Conservation (phyloP, 2,797 vertebrate species). For the Carduelis carduelis region DNA sequence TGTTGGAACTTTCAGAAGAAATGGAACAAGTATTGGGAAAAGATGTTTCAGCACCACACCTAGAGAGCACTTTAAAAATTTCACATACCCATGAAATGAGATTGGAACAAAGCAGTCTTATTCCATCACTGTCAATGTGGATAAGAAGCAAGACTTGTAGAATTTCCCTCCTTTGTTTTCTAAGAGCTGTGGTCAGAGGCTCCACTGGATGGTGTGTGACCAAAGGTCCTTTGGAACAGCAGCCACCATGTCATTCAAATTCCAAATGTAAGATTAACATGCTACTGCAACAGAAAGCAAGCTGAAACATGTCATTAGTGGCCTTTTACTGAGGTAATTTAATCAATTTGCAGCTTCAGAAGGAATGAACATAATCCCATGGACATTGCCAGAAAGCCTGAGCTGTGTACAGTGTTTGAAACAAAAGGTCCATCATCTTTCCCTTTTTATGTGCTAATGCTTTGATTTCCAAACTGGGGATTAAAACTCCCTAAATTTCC, state of each 20-base stretch:
- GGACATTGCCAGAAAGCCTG: neutral
- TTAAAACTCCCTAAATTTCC: neutral
- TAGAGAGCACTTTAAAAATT: neutral
- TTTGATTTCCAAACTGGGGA: neutral
- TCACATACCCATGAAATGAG: neutral
- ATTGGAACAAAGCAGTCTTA: neutral
- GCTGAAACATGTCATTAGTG: constrained; percentile 41
- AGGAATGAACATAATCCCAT: constrained; percentile 20
- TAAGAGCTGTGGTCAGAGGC: neutral
- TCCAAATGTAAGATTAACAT: neutral
- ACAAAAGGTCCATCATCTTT: constrained; percentile 1
- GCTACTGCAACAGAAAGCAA: neutral
- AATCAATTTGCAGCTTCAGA: constrained; percentile 55
- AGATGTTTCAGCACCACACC: neutral
- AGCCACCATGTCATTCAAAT: neutral
- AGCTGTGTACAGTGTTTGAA: neutral
- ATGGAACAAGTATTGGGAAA: neutral
- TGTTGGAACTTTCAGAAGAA: neutral
- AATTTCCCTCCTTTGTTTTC: neutral
- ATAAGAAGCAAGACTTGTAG: neutral
- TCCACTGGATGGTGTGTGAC: neutral
- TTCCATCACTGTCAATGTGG: neutral
- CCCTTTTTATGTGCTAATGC: neutral
- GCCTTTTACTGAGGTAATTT: constrained; percentile 47
- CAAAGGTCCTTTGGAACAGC: neutral